phyloP scores from a whole-genome alignment of 2,113 vertebrate species.

The Acanthisitta chloris region DNA sequence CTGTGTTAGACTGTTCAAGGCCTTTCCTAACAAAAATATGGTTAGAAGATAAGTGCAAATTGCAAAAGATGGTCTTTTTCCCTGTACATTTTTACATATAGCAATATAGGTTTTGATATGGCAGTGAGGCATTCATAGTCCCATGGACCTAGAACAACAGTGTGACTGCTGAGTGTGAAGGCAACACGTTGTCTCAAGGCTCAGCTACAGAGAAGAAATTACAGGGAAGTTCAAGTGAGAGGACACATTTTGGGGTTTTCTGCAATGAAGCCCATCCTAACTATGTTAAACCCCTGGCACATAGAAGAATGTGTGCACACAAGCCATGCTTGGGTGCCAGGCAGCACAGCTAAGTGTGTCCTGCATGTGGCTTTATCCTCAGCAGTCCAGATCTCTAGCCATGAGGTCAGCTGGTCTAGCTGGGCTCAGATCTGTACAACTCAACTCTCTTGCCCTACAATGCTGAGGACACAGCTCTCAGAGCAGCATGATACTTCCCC shows the following conservation, averaged over 20 bases:
- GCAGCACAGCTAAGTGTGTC: not conserved
- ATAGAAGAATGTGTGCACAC: not conserved
- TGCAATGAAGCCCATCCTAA: not conserved
- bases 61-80: not conserved
- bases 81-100: not conserved
- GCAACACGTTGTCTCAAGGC: fast-evolving
- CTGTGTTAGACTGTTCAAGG: not conserved
- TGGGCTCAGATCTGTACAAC: not conserved
- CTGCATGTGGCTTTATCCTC: not conserved
- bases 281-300: not conserved
- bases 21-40: not conserved
- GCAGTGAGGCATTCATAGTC: not conserved
- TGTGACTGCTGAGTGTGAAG: not conserved
- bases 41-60: not conserved
- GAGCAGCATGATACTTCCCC: not conserved
- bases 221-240: not conserved
- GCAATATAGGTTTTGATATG: not conserved
- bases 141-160: not conserved
- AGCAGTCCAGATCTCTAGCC: not conserved
- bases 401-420: not conserved
- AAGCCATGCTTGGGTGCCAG: not conserved
- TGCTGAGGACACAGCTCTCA: not conserved
- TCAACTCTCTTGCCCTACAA: not conserved
- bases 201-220: not conserved
- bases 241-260: not conserved